These are phyloP conservation scores for Cynoglossus semilaevis DNA, from an alignment of 2,113 vertebrate species.

Conservation along the genomic window DNA sequence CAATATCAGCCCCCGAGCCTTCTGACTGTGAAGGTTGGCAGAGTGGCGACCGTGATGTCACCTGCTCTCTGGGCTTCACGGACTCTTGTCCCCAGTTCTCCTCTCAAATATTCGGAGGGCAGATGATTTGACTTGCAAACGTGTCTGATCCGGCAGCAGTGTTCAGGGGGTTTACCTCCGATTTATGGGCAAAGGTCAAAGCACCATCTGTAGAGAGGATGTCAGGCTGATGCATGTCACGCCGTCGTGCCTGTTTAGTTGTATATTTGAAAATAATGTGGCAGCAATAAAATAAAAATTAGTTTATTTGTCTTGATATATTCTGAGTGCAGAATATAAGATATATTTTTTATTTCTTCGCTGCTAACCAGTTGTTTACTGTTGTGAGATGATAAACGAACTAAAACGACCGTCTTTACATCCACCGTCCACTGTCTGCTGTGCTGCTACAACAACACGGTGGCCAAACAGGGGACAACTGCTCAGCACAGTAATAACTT, in stretches of 20 bases:
- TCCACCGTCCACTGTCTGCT: conserved; percentile 9
- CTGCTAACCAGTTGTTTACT: no score
- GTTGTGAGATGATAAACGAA: neutral
- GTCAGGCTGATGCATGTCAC: conserved; percentile 24
- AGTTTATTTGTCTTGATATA: conserved; percentile 8
- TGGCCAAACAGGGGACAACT: conserved; percentile 63
- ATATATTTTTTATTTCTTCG: no score
- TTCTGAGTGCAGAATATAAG: no score
- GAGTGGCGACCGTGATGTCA: conserved; percentile 22
- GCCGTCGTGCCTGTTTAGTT: conserved; percentile 17
- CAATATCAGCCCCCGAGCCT: conserved; percentile 30
- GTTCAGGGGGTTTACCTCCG: conserved; percentile 36
- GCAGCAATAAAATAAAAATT: neutral
- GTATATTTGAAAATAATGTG: neutral
- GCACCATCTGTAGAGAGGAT: conserved; percentile 19
- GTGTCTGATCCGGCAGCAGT: conserved; percentile 29
- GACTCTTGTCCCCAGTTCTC: conserved; percentile 13
- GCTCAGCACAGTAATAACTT: conserved; percentile 64
- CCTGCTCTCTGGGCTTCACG: conserved; percentile 14
- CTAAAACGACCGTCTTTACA: conserved; percentile 9
- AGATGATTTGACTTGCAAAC: conserved; percentile 50
- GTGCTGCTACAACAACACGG: conserved; percentile 42
- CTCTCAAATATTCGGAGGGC: conserved; percentile 31
- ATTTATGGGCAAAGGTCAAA: conserved; percentile 29
- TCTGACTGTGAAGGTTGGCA: conserved; percentile 49